Evolutionary conservation across 1,140 invertebrate species (phyloP).

Genomic region (Drosophila setifemur): DNA sequence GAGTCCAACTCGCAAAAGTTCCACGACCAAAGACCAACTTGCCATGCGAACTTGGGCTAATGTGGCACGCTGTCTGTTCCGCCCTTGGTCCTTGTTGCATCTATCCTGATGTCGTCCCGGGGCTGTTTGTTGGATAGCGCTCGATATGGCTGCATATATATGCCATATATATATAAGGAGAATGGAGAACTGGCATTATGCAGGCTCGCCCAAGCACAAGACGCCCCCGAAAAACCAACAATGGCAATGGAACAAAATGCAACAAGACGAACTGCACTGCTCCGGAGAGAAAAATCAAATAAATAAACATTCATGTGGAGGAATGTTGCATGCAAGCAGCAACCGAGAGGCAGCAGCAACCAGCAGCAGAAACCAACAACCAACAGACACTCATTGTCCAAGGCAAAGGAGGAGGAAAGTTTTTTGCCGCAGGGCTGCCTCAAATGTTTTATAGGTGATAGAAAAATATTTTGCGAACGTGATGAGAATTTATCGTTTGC

Average conservation of each 20-base stretch:
- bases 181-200: slow-evolving; percentile 42
- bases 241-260: slow-evolving; percentile 41
- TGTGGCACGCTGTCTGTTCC: slow-evolving; percentile 42
- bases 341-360: slow-evolving; percentile 7
- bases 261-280: slow-evolving; percentile 5
- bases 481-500: slow-evolving; percentile 74
- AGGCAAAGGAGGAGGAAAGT: slow-evolving; percentile 22
- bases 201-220: slow-evolving; percentile 48
- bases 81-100: slow-evolving; percentile 1
- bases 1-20: slow-evolving; percentile 5
- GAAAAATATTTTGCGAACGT: slow-evolving; percentile 79
- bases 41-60: slow-evolving; percentile 48
- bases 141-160: neutral
- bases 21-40: slow-evolving; percentile 25
- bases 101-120: slow-evolving; percentile 9
- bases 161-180: too few species aligned
- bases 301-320: slow-evolving; percentile 69
- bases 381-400: slow-evolving; percentile 37
- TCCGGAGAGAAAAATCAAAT: slow-evolving; percentile 56
- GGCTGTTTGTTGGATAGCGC: slow-evolving; percentile 35
- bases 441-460: slow-evolving; percentile 79
- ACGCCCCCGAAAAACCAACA: slow-evolving; percentile 53
- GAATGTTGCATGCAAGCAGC: slow-evolving; percentile 52
- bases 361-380: neutral
- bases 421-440: slow-evolving; percentile 64